Evolutionary conservation across 2,888 invertebrate genomes (phyloP), one percentile per base, ranked within the genome.

Genomic region (Pollenia labialis): DNA sequence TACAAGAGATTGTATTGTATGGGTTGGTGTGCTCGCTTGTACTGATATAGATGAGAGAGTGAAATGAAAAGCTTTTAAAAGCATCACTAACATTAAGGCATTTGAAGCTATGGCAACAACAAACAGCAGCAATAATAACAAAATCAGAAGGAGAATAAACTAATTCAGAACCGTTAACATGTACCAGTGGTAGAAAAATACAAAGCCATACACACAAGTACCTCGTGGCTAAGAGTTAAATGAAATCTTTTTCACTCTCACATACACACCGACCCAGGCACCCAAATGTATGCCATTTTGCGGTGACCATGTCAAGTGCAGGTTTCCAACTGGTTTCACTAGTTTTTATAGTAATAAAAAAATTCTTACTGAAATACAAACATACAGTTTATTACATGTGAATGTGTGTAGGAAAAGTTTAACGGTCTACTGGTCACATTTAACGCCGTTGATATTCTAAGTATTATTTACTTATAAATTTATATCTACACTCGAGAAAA

Each of bases 261-360:
- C 44, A 64, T 1, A 46, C 54, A 62, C 2, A 56, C 32, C 16
- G n/a, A 11, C 44, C n/a, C 16, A 60, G 23, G 7, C n/a, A 48
- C 10, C 48, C 40, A 68, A 60, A 62, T 68, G 48, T 72, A 56
- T 54, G 50, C 60, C 60, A 74, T 69, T 71, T 71, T 77, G 71
- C 84, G 76, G 76, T 84, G 87, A 81, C 80, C 72, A 81, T 81
- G 87, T 84, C 81, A 87, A 81, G 72, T 84, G 72, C 84, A 84
- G 83, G 72, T 84, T 84, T 87, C 81, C 72, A 81, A 81, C 32
- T 68, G 72, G 52, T 66, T 84, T 76, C 68, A 64, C 69, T 64
- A 75, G 69, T 81, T 74, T 50, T 66, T 12, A 62, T 52, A 79
- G 52, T 81, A 75, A 32, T 32, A 32, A 32, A 52, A 72, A 58